phyloP scores from a whole-genome alignment of 2,888 invertebrate species.

The Lamellibrachia columna region DNA sequence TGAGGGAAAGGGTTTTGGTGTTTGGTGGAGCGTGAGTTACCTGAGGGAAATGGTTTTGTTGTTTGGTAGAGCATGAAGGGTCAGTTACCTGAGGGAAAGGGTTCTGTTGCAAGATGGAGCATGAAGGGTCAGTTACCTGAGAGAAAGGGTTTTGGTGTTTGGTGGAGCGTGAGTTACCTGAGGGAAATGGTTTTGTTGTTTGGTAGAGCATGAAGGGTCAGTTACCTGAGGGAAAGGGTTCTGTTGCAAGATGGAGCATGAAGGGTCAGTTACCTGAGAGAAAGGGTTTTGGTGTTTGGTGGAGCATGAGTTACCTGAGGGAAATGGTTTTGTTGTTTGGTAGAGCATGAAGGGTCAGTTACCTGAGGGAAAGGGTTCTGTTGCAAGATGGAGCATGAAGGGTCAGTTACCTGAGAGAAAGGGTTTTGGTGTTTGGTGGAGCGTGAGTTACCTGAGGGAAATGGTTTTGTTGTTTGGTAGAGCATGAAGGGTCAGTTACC shows the following conservation, averaged over 20 bases:
- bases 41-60: neutral
- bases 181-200: too few species aligned
- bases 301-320: neutral
- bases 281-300: neutral
- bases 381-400: neutral
- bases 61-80: neutral
- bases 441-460: neutral
- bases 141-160: too few species aligned
- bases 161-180: neutral
- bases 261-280: neutral
- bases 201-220: neutral
- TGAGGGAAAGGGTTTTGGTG: neutral
- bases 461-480: neutral
- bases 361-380: neutral
- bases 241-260: neutral
- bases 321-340: neutral
- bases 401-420: neutral
- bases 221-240: neutral
- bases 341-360: neutral
- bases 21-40: too few species aligned
- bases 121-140: too few species aligned
- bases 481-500: neutral
- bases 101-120: too few species aligned
- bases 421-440: neutral
- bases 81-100: neutral